A percentile compares a stretch with the other conserved stretches of the same genome.
Evolutionary conservation across 2,113 vertebrate genomes (phyloP).

Genomic region (Okapia johnstoni): DNA sequence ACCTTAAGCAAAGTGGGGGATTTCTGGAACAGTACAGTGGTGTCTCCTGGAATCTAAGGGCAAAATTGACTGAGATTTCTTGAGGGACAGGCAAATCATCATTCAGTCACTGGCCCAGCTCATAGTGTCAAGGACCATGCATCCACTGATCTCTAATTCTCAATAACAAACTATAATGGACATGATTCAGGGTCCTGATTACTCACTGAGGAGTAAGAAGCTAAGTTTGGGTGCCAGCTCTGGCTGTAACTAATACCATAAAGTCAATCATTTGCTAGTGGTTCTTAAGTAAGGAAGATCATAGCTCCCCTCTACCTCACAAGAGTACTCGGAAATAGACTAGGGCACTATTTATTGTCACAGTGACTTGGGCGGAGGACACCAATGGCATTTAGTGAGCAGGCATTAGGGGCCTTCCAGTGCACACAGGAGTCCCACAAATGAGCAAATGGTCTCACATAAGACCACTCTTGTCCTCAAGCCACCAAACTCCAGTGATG

Average conservation of each 20-base stretch:
- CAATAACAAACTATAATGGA: not conserved
- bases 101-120: not conserved
- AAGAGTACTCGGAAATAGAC: not conserved
- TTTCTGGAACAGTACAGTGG: not conserved
- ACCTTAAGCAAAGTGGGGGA: not conserved
- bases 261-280: not conserved
- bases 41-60: not conserved
- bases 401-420: not conserved
- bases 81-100: not conserved
- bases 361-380: not conserved
- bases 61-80: not conserved
- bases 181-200: not conserved
- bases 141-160: not conserved
- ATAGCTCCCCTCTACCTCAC: not conserved
- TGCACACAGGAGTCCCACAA: too few relatives aligned
- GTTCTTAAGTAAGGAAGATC: not conserved
- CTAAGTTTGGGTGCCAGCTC: not conserved
- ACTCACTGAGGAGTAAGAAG: not conserved
- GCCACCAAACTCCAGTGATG: not conserved
- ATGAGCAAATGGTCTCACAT: not conserved
- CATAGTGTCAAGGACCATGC: accelerated
- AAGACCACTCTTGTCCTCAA: not conserved
- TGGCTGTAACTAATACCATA: not conserved
- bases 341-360: not conserved
- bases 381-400: not conserved